phyloP scores from a whole-genome alignment of 2,113 vertebrate genomes.

The Amazona guildingii region DNA sequence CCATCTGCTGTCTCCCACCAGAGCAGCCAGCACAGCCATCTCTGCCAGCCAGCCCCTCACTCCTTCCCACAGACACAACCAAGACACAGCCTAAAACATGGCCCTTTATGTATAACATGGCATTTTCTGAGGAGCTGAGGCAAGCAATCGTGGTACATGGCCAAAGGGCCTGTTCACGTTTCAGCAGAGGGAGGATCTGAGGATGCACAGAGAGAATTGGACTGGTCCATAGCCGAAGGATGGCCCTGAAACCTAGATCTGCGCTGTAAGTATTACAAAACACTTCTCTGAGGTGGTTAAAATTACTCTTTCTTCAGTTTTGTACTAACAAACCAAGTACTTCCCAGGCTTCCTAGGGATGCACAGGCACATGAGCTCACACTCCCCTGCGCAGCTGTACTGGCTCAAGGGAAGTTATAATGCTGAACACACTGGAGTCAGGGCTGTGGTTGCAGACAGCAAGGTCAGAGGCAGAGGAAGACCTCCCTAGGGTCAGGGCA shows the following conservation, averaged over 20 bases:
- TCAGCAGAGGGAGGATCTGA: neutral
- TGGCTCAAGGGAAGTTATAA: neutral
- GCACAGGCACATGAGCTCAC: neutral
- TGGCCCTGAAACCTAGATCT: neutral
- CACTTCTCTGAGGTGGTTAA: neutral
- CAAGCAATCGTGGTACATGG: rapidly evolving
- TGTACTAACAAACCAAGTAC: neutral
- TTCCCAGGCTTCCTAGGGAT: neutral
- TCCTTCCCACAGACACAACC: neutral
- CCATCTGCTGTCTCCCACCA: neutral
- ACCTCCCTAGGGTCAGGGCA: neutral
- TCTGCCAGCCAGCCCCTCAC: neutral
- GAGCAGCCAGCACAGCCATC: neutral
- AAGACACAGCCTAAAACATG: rapidly evolving
- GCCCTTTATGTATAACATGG: rapidly evolving
- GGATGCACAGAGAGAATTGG: rapidly evolving
- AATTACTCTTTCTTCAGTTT: neutral
- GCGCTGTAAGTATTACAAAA: neutral
- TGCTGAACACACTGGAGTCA: rapidly evolving
- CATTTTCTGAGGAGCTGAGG: neutral
- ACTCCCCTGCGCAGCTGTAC: neutral
- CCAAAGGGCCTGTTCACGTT: rapidly evolving
- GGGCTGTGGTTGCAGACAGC: neutral
- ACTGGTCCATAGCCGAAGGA: rapidly evolving
- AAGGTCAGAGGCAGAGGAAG: neutral